These are phyloP conservation scores for Alfaro cultratus DNA, from an alignment of 2,797 vertebrate genomes.

Conservation along the genomic window DNA sequence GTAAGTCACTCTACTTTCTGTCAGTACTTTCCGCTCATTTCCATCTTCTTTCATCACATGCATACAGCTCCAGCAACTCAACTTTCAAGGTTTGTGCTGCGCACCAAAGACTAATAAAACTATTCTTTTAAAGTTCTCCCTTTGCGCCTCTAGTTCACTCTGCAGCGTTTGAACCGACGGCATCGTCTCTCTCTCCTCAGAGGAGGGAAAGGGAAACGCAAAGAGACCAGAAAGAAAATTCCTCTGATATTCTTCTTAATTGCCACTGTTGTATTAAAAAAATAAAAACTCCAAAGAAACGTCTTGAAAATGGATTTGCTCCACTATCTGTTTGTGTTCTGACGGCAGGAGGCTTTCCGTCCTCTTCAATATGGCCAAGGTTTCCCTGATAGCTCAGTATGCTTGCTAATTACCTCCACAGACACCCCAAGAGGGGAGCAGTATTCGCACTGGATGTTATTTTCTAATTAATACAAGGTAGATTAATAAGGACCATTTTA, in stretches of 20 bases:
- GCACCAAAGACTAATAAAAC: constrained; percentile 70
- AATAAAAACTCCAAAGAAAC: constrained; percentile 31
- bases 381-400: constrained; percentile 46
- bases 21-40: constrained; percentile 28
- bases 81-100: constrained; percentile 43
- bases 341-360: constrained; percentile 33
- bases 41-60: constrained; percentile 50
- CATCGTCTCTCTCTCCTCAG: constrained; percentile 33
- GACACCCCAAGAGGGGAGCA: constrained; percentile 29
- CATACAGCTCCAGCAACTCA: constrained; percentile 17
- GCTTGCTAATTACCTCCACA: constrained; percentile 70
- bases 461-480: constrained; percentile 76
- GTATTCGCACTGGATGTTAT: constrained; percentile 35
- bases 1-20: constrained; percentile 30
- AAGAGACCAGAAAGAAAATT: constrained; percentile 26
- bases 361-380: constrained; percentile 42
- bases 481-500: constrained; percentile 64
- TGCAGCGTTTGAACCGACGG: constrained; percentile 58
- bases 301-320: constrained; percentile 44
- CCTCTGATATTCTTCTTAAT: constrained; percentile 50
- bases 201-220: constrained; percentile 33
- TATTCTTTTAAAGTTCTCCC: constrained; percentile 34
- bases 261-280: constrained; percentile 50
- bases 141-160: constrained; percentile 20
- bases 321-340: constrained; percentile 31